phyloP scores from a whole-genome alignment of 2,113 vertebrate genomes.

The Vulpes vulpes region DNA sequence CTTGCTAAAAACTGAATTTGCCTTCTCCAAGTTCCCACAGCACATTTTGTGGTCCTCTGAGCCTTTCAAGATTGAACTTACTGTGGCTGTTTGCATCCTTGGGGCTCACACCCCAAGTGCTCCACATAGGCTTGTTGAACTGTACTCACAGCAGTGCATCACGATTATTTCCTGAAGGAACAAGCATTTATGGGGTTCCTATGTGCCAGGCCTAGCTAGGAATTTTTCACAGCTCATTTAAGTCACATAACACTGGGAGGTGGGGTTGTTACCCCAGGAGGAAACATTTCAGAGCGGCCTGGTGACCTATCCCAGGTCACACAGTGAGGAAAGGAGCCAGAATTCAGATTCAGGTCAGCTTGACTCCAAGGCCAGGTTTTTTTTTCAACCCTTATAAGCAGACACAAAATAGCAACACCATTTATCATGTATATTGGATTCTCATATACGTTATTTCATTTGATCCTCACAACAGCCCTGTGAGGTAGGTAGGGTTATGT shows the following conservation, averaged over 20 bases:
- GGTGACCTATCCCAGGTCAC: neutral
- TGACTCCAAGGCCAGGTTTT: neutral
- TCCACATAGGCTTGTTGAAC: neutral
- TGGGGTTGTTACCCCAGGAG: neutral
- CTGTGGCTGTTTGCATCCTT: neutral
- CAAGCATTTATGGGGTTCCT: neutral
- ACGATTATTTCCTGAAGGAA: neutral
- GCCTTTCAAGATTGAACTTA: neutral
- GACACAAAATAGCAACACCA: neutral
- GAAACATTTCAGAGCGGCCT: neutral
- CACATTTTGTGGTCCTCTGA: neutral
- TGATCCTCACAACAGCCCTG: slow-evolving; percentile 80
- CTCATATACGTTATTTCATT: slow-evolving; percentile 62
- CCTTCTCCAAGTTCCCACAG: neutral
- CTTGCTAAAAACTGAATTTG: neutral
- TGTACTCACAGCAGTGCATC: neutral
- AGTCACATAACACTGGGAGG: neutral
- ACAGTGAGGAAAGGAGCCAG: neutral
- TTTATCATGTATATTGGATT: slow-evolving; percentile 54
- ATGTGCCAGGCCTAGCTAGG: neutral
- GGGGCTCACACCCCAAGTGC: neutral
- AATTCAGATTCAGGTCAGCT: neutral
- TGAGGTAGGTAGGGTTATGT: slow-evolving; percentile 80
- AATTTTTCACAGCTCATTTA: neutral
- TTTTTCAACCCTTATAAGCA: neutral